These are phyloP conservation scores for Silurus glanis DNA, from an alignment of 2,113 vertebrate genomes.

Conservation along the genomic window DNA sequence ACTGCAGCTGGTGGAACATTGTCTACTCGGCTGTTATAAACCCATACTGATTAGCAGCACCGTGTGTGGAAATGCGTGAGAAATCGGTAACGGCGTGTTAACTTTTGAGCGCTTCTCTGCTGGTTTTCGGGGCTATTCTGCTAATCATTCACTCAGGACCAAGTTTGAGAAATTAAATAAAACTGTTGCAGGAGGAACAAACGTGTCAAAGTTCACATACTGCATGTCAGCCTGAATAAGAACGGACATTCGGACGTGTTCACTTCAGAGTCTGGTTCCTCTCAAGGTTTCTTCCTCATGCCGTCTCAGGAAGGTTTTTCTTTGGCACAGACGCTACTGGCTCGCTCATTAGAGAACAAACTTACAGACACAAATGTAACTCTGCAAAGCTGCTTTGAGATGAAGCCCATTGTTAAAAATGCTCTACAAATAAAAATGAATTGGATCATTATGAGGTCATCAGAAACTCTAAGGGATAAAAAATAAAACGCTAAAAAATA, in stretches of 20 bases:
- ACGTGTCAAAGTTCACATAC: neutral
- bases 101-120: neutral
- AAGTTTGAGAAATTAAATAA: neutral
- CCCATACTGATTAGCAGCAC: neutral
- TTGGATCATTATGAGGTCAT: neutral
- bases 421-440: too few relatives aligned
- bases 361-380: too few relatives aligned
- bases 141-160: conserved; percentile 9
- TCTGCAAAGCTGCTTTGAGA: too few relatives aligned
- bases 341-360: too few relatives aligned
- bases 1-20: conserved; percentile 10
- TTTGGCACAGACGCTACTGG: too few relatives aligned
- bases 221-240: neutral
- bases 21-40: neutral
- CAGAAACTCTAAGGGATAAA: neutral
- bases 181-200: neutral
- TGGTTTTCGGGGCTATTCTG: neutral
- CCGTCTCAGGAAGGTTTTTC: too few relatives aligned
- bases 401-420: too few relatives aligned
- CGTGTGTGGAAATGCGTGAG: neutral
- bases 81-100: neutral
- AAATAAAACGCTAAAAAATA: neutral
- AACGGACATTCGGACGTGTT: too few relatives aligned
- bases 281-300: too few relatives aligned
- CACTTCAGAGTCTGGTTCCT: too few relatives aligned